Evolutionary conservation across 2,113 vertebrate genomes (phyloP), one percentile per base, ranked within the genome.

Genomic region (Ia io): DNA sequence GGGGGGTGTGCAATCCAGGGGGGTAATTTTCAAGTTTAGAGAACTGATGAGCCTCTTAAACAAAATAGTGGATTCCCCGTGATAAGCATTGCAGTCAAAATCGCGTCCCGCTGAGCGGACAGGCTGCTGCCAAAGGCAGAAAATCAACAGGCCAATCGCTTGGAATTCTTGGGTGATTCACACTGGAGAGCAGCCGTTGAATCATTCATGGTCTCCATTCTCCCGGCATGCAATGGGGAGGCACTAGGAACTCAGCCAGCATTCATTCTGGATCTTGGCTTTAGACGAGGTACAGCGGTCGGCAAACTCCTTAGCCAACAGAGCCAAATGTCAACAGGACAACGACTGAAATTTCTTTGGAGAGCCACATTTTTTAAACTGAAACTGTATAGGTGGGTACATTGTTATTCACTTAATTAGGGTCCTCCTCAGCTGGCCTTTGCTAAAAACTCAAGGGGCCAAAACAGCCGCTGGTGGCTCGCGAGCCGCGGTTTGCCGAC

Each of bases 191-290:
- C 4, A 56, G n/a, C 49, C 49, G 9, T 8, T 73, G 86, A 95
- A 93, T 95, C 67, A 82, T 95, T 90, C n/a, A 95, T 78, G 30
- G 35, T 44, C 79, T 88, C 88, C 18, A 20, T 90, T 30, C 71
- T 67, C 84, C 28, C 32, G 25, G 32, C 37, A 49, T 5, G 11
- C 40, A 4, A 22, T 9, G 44, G 4, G 9, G 49, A 89, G 47
- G 65, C 40, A 32, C 40, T 18, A 53, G 32, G 59, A 47, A 63
- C 16, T 4, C 42, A 7, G 67, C 63, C n/a, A 1, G 61, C 67
- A 16, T 5, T 49, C 35, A 56, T 78, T 78, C 40, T 56, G 63
- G 14, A 22, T 63, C 47, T 63, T 56, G 44, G 83, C 87, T 28
- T 77, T 47, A 4, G 11, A 32, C 11, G 2, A 51, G 32, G 4